Evolutionary conservation across 2,888 invertebrate genomes (phyloP).

Genomic region (Danaus chrysippus): DNA sequence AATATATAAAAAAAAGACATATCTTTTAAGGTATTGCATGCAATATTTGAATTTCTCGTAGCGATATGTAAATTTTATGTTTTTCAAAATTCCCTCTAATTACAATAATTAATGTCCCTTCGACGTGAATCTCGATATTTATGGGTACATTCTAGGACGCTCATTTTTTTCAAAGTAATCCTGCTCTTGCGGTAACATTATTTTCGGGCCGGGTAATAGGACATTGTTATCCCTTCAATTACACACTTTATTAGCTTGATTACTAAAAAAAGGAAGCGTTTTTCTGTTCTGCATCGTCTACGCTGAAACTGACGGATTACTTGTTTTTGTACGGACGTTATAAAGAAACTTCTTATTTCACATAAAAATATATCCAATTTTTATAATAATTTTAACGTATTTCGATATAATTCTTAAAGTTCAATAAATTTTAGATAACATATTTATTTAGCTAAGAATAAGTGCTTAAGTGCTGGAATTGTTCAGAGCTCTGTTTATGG

Average conservation of each 20-base stretch:
- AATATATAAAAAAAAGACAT: too few relatives aligned
- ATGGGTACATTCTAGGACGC: constrained; percentile 18
- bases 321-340: neutral
- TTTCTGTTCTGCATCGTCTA: neutral
- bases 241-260: neutral
- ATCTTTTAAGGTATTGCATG: too few relatives aligned
- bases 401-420: too few relatives aligned
- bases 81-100: constrained; percentile 29
- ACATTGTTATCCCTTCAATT: neutral
- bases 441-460: too few relatives aligned
- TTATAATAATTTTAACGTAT: too few relatives aligned
- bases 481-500: too few relatives aligned
- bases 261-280: neutral
- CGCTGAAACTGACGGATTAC: neutral
- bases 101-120: constrained; percentile 40
- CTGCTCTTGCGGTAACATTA: neutral
- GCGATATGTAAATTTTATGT: neutral
- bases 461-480: too few relatives aligned
- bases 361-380: neutral
- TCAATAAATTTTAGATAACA: too few relatives aligned
- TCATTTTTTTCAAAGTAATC: constrained; percentile 11
- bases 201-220: neutral
- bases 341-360: neutral
- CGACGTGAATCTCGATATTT: constrained; percentile 39
- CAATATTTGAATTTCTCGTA: neutral